Evolutionary conservation across 2,888 invertebrate genomes (phyloP).

Genomic region (Boloria euphrosyne): DNA sequence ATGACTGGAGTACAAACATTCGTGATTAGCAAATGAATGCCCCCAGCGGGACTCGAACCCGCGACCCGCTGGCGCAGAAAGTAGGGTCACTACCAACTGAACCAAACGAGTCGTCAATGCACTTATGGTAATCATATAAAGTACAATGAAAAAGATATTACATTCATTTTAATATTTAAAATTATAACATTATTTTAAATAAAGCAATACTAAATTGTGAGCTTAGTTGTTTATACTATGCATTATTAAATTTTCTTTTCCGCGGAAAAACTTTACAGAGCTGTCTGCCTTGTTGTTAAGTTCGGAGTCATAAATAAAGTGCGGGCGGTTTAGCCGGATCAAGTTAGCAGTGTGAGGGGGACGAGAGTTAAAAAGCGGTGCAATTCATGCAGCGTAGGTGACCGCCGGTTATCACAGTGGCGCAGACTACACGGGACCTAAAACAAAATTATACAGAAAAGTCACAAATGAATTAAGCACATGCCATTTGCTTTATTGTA

Average conservation of each 20-base stretch:
- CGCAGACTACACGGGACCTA: conserved; percentile 54
- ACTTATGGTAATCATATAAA: neutral
- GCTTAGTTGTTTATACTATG: conserved; percentile 30
- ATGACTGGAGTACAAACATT: no score
- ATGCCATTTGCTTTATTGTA: no score
- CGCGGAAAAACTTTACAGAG: conserved; percentile 35
- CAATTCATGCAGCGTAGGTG: conserved; percentile 81
- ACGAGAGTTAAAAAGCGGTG: conserved; percentile 80
- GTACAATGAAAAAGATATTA: neutral
- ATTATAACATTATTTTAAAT: conserved; percentile 11
- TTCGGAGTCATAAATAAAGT: conserved; percentile 76
- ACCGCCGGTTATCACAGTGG: conserved; percentile 76
- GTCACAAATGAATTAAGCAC: conserved; percentile 7
- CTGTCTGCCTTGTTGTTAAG: conserved; percentile 52
- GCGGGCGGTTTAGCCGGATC: conserved; percentile 70
- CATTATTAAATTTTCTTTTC: conserved; percentile 38
- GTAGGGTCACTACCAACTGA: no score
- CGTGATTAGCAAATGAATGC: no score
- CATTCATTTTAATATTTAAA: conserved; percentile 1
- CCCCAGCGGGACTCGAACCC: no score
- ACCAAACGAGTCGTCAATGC: no score
- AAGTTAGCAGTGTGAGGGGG: conserved; percentile 70
- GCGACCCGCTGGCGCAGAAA: no score
- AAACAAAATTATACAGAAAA: conserved; percentile 19
- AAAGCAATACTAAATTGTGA: conserved; percentile 33